Percentiles rank a stretch among this genome's conserved stretches.
Conservation (phyloP, 2,797 vertebrate species). For the Muscicapa comitata region DNA sequence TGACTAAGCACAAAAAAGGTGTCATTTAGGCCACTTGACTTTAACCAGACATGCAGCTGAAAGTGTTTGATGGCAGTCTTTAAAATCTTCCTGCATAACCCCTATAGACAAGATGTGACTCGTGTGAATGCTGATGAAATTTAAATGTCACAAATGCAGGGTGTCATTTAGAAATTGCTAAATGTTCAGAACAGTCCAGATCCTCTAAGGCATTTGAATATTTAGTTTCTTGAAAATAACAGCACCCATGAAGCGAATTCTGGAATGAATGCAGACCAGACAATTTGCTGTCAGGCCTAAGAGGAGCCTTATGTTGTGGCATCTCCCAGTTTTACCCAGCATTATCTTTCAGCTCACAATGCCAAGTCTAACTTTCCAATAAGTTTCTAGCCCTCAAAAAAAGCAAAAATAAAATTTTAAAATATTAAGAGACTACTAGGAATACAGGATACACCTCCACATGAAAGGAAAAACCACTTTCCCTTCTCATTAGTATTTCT, state of each 20-base stretch:
- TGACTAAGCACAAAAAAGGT: background rate
- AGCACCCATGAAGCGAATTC: background rate
- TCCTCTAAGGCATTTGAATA: background rate
- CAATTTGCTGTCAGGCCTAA: background rate
- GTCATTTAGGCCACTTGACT: background rate
- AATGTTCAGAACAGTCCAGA: background rate
- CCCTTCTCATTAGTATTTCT: background rate
- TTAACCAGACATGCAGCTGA: background rate
- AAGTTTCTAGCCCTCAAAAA: background rate
- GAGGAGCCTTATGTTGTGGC: background rate
- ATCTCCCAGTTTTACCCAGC: background rate
- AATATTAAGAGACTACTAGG: background rate
- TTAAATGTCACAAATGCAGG: background rate
- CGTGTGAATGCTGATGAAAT: background rate
- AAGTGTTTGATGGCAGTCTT: background rate
- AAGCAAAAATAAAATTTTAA: background rate
- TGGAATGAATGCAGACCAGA: background rate
- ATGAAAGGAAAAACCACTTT: background rate
- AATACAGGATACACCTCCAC: background rate
- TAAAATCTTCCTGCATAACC: background rate
- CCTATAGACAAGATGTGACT: background rate
- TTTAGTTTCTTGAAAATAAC: background rate
- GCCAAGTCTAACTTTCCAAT: background rate
- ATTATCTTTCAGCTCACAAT: background rate
- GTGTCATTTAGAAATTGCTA: background rate